phyloP scores from a whole-genome alignment of 2,797 vertebrate species.

The Malacoctenus gilli region DNA sequence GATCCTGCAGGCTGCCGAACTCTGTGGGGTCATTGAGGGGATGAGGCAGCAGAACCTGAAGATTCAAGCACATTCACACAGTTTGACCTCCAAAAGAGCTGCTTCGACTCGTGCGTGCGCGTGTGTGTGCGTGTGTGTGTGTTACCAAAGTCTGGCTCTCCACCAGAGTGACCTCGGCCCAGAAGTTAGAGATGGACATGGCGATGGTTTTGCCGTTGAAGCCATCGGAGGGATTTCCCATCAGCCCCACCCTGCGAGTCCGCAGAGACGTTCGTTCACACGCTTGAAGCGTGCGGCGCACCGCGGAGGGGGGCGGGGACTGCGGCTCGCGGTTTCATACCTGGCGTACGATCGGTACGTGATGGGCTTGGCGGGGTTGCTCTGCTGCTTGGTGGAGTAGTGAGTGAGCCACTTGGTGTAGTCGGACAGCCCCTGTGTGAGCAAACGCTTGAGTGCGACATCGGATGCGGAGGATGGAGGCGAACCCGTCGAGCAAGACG shows the following conservation, averaged over 20 bases:
- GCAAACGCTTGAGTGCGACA: background rate
- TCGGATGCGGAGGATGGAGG: too few relatives aligned
- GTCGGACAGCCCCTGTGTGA: conserved; percentile 80
- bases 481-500: background rate
- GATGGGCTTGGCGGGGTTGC: conserved; percentile 73
- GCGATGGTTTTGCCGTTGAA: conserved; percentile 88
- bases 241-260: conserved; percentile 81
- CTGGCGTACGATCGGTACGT: conserved; percentile 81
- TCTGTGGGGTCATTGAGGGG: conserved; percentile 88
- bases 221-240: conserved; percentile 88
- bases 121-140: background rate
- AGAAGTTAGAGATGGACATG: conserved; percentile 87
- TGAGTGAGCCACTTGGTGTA: conserved; percentile 87
- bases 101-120: background rate
- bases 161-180: conserved; percentile 85
- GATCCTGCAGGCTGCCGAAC: conserved; percentile 86
- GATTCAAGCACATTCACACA: conserved; percentile 1
- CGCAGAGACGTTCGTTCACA: too few relatives aligned
- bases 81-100: background rate
- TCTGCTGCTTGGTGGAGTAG: conserved; percentile 81
- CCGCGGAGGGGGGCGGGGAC: too few relatives aligned
- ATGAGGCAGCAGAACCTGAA: conserved; percentile 83
- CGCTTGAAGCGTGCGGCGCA: too few relatives aligned
- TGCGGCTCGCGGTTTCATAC: conserved; percentile 49
- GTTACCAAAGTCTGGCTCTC: conserved; percentile 85